Conservation (phyloP, 2,888 invertebrate species). For the Melieria omissa region DNA sequence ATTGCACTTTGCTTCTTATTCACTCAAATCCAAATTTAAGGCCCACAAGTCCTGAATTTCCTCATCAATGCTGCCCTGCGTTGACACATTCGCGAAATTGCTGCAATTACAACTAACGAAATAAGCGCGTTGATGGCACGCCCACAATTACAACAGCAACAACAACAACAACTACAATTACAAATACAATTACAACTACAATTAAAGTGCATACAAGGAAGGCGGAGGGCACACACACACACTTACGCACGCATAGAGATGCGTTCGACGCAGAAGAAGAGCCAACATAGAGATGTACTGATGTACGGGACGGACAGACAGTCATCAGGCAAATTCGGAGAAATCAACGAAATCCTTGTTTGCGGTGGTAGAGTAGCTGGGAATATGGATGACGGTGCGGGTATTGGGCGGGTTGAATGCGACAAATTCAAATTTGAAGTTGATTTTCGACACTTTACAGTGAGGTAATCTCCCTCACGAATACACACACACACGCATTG, state of each 20-base stretch:
- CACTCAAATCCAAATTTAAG: too few species aligned
- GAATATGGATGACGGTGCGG: too few species aligned
- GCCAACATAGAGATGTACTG: too few species aligned
- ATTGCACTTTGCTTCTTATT: too few species aligned
- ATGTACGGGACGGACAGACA: too few species aligned
- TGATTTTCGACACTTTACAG: constrained; percentile 44
- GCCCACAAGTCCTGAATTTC: too few species aligned
- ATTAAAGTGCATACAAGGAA: background rate
- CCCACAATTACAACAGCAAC: constrained; percentile 31
- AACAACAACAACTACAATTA: constrained; percentile 37
- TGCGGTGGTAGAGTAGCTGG: too few species aligned
- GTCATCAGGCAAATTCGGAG: background rate
- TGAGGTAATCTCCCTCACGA: constrained; percentile 29
- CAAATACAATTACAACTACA: constrained; percentile 24
- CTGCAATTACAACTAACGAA: constrained; percentile 24
- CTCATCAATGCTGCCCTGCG: too few species aligned
- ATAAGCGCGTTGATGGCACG: constrained; percentile 22
- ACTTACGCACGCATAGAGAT: background rate
- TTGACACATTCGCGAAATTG: constrained; percentile 13
- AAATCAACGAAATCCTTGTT: background rate
- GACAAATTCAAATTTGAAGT: constrained; percentile 48
- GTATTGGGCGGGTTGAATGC: constrained; percentile 22
- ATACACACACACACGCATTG: constrained; percentile 31
- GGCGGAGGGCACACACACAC: background rate
- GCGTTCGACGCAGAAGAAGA: background rate